Evolutionary conservation across 2,113 vertebrate genomes (phyloP).

Genomic region (Xenus cinereus): DNA sequence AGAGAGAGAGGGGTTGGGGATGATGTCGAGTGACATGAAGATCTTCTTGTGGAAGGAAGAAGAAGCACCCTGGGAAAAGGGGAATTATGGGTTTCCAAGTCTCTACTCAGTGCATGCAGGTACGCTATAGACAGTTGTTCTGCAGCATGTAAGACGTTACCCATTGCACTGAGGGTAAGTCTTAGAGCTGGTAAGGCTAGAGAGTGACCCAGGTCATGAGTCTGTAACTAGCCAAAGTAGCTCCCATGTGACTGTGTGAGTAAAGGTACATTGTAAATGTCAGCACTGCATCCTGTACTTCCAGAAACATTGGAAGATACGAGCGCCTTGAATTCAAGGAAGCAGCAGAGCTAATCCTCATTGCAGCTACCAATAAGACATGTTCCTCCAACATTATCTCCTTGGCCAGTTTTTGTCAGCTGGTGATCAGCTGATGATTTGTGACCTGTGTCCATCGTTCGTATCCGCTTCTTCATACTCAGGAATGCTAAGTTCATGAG

Average conservation of each 20-base stretch:
- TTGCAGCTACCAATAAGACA: neutral
- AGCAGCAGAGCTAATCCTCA: neutral
- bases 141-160: neutral
- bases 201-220: neutral
- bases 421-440: neutral
- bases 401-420: neutral
- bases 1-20: neutral
- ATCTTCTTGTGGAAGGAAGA: neutral
- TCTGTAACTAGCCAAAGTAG: neutral
- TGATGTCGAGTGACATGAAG: neutral
- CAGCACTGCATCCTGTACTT: neutral
- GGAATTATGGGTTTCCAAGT: neutral
- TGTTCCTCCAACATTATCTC: neutral
- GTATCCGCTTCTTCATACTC: neutral
- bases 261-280: neutral
- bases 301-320: neutral
- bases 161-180: neutral
- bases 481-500: neutral
- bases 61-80: neutral
- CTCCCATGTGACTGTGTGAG: neutral
- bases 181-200: neutral
- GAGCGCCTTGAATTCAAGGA: neutral
- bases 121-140: neutral
- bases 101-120: neutral
- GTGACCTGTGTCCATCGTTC: neutral